Evolutionary conservation across 2,113 vertebrate genomes (phyloP), one percentile per base, ranked within the genome.

Genomic region (Cyanocitta stelleri): DNA sequence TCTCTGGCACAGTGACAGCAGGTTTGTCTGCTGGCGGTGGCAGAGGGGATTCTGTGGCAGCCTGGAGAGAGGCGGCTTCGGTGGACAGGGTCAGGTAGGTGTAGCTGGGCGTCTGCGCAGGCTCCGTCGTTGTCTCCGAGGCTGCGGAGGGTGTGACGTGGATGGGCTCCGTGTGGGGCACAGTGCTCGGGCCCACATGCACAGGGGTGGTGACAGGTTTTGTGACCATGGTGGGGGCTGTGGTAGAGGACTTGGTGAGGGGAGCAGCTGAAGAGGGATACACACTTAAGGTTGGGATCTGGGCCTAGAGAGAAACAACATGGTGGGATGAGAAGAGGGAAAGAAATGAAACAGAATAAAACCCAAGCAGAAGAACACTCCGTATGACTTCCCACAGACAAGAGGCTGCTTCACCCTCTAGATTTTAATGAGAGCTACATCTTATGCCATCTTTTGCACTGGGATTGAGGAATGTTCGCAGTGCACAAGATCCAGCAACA

Each of bases 181-280:
- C 80, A 24, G 96, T 62, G 95, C 89, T 90, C 2, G 76, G 92
- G 71, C 51, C 54, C 39, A 85, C 79, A 3, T 13, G 91, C 43
- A 92, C 83, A 2, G 94, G 35, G 46, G 89, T 69, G 62, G 58
- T 82, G 49, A 97, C 41, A 9, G 97, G 44, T 62, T 95, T 90
- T 16, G 96, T 91, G 76, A 83, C 83, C 4, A 11, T 4, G 2
- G 93, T n/a, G 39, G 94, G 75, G 56, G 80, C 87, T 27, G 90
- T 32, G 24, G 87, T 96, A 20, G 94, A 97, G 62, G 39, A 74
- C 27, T 69, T 96, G 93, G 93, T 94, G 54, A 96, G 84, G n/a
- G 98, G 95, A 96, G 93, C 96, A 58, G 96, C 96, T 58, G 95
- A 94, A 88, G 97, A 97, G 44, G 96, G 95, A 71, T 97, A 96